phyloP scores from a whole-genome alignment of 2,113 vertebrate species.

The Aegithalos caudatus region DNA sequence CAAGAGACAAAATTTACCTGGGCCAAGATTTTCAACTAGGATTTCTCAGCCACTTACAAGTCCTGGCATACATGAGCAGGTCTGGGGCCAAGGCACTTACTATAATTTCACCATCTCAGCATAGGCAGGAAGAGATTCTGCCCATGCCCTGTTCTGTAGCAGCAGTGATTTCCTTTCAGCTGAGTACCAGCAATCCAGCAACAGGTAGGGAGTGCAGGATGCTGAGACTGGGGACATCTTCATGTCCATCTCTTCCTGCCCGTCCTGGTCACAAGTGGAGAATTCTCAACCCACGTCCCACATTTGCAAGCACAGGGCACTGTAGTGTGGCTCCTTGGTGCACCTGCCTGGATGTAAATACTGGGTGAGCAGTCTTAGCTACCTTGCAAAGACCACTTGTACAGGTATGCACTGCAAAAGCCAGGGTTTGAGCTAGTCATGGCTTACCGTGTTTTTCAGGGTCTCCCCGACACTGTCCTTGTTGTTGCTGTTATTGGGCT shows the following conservation, averaged over 20 bases:
- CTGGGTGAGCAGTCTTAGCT: neutral
- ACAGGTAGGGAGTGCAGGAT: neutral
- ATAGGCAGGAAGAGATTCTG: neutral
- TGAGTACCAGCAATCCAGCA: neutral
- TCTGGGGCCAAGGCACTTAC: neutral
- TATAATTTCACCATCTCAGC: neutral
- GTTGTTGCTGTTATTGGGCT: neutral
- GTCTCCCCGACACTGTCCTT: neutral
- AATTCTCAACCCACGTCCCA: neutral
- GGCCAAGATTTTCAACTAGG: neutral
- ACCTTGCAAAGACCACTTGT: neutral
- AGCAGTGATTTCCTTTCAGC: neutral
- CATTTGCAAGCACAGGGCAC: neutral
- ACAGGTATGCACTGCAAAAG: neutral
- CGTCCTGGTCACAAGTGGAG: accelerated
- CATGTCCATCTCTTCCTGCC: neutral
- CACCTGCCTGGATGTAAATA: neutral
- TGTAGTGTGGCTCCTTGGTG: neutral
- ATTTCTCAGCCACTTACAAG: neutral
- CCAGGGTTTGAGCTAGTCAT: neutral
- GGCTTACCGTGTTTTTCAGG: neutral
- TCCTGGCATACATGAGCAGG: neutral
- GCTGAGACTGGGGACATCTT: neutral
- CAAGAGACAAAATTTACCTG: neutral
- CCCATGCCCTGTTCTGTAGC: neutral